These are phyloP conservation scores for Pegoplata infirma DNA, from an alignment of 2,888 invertebrate species.

Conservation along the genomic window DNA sequence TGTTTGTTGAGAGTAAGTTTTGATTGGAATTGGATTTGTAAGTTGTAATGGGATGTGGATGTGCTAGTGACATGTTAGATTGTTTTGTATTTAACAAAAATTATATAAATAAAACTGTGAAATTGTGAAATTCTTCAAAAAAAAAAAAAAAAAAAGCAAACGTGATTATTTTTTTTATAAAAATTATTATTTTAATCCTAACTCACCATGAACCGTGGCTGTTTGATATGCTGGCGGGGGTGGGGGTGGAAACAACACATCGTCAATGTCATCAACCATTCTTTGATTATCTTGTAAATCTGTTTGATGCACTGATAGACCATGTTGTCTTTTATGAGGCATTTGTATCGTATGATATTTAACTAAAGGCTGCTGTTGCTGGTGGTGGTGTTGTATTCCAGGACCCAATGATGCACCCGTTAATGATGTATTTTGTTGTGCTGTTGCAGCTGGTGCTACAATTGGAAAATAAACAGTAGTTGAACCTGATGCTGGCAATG, in stretches of 20 bases:
- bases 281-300: constrained; percentile 49
- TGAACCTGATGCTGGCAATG: constrained; percentile 67
- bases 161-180: too few species aligned
- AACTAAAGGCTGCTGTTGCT: constrained; percentile 70
- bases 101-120: background rate
- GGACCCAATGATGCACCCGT: constrained; percentile 4
- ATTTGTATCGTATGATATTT: constrained; percentile 78
- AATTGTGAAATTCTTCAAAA: background rate
- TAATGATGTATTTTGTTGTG: constrained; percentile 14
- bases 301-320: constrained; percentile 50
- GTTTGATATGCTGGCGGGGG: constrained; percentile 77
- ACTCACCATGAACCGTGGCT: constrained; percentile 77
- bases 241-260: constrained; percentile 70
- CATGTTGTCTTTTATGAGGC: constrained; percentile 67
- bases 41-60: background rate
- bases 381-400: too few species aligned
- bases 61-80: constrained; percentile 24
- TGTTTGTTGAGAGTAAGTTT: background rate
- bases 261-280: constrained; percentile 57
- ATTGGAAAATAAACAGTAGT: constrained; percentile 77
- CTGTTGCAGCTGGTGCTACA: constrained; percentile 65
- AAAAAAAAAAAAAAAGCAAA: background rate
- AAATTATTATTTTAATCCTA: too few species aligned
- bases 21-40: background rate
- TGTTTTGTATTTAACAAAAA: background rate